Evolutionary conservation across 2,113 vertebrate species (phyloP).

Genomic region (Platysteira castanea): DNA sequence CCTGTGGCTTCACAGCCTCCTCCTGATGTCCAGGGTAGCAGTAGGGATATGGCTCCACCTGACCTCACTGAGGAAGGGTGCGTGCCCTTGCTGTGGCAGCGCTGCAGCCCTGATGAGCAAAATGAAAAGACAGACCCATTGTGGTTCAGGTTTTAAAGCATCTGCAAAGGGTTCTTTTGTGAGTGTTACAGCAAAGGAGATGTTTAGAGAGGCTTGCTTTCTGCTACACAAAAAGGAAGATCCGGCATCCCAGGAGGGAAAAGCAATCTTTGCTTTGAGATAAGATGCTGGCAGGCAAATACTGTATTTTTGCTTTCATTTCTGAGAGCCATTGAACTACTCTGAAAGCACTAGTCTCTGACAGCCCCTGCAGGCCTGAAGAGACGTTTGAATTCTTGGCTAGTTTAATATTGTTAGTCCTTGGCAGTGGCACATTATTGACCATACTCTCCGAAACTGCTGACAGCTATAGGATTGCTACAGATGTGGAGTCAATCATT

Average conservation of each 20-base stretch:
- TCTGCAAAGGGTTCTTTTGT: neutral
- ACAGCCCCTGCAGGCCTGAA: neutral
- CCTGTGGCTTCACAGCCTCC: neutral
- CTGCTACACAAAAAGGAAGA: neutral
- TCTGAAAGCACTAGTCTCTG: neutral
- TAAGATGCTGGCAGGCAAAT: constrained; percentile 22
- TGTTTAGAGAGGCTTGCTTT: neutral
- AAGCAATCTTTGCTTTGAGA: neutral
- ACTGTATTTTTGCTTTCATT: neutral
- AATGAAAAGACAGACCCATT: neutral
- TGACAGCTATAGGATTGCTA: neutral
- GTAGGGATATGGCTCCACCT: neutral
- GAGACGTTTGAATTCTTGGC: neutral
- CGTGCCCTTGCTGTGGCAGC: rapidly evolving
- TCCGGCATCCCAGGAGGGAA: neutral
- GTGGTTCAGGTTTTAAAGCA: neutral
- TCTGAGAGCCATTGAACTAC: neutral
- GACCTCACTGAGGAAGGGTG: neutral
- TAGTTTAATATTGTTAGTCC: neutral
- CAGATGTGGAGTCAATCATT: neutral
- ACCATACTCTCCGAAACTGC: neutral
- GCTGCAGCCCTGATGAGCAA: neutral
- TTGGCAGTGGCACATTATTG: neutral
- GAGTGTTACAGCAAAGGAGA: neutral
- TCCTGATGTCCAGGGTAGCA: neutral